Evolutionary conservation across 2,113 vertebrate species (phyloP), one percentile per base, ranked within the genome.

Genomic region (Acrocephalus kingi): DNA sequence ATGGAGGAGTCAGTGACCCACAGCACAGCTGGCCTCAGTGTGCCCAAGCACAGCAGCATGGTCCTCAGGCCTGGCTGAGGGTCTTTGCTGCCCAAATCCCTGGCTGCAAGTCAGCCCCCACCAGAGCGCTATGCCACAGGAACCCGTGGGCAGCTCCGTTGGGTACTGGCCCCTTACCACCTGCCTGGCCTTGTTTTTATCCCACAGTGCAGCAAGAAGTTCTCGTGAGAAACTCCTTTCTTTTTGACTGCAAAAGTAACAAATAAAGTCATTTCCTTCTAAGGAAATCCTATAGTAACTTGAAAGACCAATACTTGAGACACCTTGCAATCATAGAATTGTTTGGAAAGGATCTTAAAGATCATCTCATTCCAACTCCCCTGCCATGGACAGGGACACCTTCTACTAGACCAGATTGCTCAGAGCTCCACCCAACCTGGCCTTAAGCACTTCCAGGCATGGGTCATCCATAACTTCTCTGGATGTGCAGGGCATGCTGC

Each of bases 1-100:
- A 3, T 3, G 0, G 0, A 18, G 19, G 7, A 23, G n/a, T 2
- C 35, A 18, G 43, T 25, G 33, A 24, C 0, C 15, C 37, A 6
- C 24, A 22, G 25, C 11, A 4, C 23, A 9, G 24, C 15, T 52
- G 54, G 23, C 20, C 54, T 75, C 24, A 31, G 46, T 15, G 17
- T 25, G 30, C 11, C 48, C 63, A 83, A 30, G 25, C 13, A 55
- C 30, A 41, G n/a, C 62, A 76, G 11, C 1, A 1, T 35, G 48
- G n/a, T 55, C 8, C 55, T 35, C 30, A 31, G 35, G 43, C 30
- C n/a, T 55, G 66, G 13, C 25, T 49, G 49, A 39, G n/a, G 11
- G 8, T 6, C 21, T 48, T 20, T 56, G n/a, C 35, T 49, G 11
- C 30, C 62, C 71, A 82, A 30, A 62, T 41, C 14, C 13, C 24